Evolutionary conservation across 2,113 vertebrate species (phyloP).

Genomic region (Phyllopteryx taeniolatus): DNA sequence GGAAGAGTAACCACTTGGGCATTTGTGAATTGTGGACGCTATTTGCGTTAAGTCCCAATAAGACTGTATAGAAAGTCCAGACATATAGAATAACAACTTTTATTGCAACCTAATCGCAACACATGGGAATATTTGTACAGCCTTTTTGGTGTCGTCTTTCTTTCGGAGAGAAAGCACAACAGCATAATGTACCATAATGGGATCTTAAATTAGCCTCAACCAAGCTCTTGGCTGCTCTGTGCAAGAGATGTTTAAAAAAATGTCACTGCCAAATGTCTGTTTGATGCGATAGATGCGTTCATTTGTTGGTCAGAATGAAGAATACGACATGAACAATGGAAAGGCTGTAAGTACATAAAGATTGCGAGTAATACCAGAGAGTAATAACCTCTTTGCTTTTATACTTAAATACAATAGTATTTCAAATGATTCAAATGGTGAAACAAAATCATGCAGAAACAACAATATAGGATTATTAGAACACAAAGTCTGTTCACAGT

Average conservation of each 20-base stretch:
- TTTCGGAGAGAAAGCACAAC: slow-evolving; percentile 41
- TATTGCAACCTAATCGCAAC: slow-evolving; percentile 61
- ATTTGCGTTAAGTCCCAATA: slow-evolving; percentile 71
- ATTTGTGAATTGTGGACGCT: slow-evolving; percentile 53
- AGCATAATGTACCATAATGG: slow-evolving; percentile 53
- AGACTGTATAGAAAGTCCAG: slow-evolving; percentile 54
- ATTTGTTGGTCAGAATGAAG: background rate
- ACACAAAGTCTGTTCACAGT: background rate
- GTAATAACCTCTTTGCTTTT: background rate
- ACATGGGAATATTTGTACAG: slow-evolving; percentile 54
- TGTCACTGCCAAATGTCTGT: slow-evolving; percentile 24
- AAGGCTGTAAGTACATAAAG: background rate
- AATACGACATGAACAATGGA: background rate
- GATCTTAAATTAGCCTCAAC: slow-evolving; percentile 51
- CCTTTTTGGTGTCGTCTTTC: slow-evolving; percentile 50
- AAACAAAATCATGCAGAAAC: background rate
- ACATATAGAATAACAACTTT: slow-evolving; percentile 65
- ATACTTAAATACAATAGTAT: background rate
- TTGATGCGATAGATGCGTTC: background rate
- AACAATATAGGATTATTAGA: background rate
- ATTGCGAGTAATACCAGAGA: background rate
- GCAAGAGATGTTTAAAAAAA: slow-evolving; percentile 37
- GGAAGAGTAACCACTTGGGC: slow-evolving; percentile 23
- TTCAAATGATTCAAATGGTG: background rate
- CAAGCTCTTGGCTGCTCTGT: slow-evolving; percentile 24